Evolutionary conservation across 2,797 vertebrate genomes (phyloP), one percentile per base, ranked within the genome.

Genomic region (Poecilia velifera): DNA sequence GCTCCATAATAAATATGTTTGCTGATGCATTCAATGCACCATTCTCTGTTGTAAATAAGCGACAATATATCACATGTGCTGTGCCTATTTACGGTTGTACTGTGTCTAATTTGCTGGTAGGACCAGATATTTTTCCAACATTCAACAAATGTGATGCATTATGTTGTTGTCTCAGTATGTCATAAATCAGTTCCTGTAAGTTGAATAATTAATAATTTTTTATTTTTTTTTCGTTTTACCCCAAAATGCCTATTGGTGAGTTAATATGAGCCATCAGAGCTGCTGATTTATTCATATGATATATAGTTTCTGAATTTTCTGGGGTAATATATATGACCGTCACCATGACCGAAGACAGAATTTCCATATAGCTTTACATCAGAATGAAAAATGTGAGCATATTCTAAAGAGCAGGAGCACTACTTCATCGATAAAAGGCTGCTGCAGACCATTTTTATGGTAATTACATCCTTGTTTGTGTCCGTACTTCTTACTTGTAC

Each of bases 391-490:
- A 80, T 51, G 51, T 74, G 57, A 34, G 36, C 16, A 20, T 22
- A 36, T 74, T 80, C 49, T 59, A 72, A 79, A 83, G 39, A 76
- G 71, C 71, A 73, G 10, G 14, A 57, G 74, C 18, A 12, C 36
- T 34, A 28, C 55, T 76, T 45, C 64, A 62, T 62, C 66, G 34
- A 16, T 22, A 51, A 82, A 76, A 81, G 31, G 13, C 68, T 36
- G 16, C 7, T 0, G 31, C 46, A 39, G 34, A 45, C 51, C 43
- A 72, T 41, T 47, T 59, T 25, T 3, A 45, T 46, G n/a, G 6
- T 77, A 75, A 82, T 79, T 45, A 47, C n/a, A 31, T 70, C 43
- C 20, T 14, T 81, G n/a, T 64, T 81, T 80, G n/a, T 80, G 57
- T n/a, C 0, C n/a, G 34, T 64, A 5, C 16, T 41, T 76, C 74